These are phyloP conservation scores for Muraenolepis orangiensis DNA, from an alignment of 2,797 vertebrate genomes.

Conservation along the genomic window DNA sequence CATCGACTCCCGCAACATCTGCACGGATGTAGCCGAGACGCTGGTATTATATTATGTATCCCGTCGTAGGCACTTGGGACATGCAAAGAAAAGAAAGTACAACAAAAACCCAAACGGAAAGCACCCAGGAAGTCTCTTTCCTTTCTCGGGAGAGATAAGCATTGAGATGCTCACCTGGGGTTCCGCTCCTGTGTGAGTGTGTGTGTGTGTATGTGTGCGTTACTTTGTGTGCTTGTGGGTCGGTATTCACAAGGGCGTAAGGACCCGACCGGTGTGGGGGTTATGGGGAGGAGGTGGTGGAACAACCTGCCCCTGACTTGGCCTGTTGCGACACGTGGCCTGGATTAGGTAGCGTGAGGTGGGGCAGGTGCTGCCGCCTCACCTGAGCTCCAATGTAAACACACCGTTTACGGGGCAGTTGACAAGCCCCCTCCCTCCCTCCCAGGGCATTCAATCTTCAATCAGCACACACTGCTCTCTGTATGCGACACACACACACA, in stretches of 20 bases:
- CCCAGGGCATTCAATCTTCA: conserved; percentile 41
- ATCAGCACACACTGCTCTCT: conserved; percentile 52
- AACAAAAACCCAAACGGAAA: not conserved
- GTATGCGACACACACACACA: conserved; percentile 29
- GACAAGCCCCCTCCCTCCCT: conserved; percentile 12
- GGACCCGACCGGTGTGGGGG: not conserved
- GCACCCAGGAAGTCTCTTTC: not conserved
- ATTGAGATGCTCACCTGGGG: too few relatives aligned
- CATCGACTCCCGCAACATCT: conserved; percentile 64
- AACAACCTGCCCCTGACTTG: conserved; percentile 20
- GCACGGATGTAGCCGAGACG: conserved; percentile 67
- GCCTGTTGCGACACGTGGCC: conserved; percentile 71
- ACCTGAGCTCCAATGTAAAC: conserved; percentile 73
- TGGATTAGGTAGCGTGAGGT: conserved; percentile 56
- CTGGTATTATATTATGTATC: not conserved
- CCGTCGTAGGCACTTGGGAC: not conserved
- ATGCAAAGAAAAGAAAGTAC: not conserved
- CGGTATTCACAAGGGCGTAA: not conserved
- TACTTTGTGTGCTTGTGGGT: not conserved
- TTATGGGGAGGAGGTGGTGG: not conserved
- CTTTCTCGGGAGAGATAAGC: not conserved
- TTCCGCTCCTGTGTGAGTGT: not conserved
- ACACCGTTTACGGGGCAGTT: conserved; percentile 49
- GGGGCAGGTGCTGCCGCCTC: conserved; percentile 74
- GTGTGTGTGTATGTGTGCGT: not conserved